phyloP scores from a whole-genome alignment of 2,888 invertebrate genomes.

The Andrena hattorfiana region DNA sequence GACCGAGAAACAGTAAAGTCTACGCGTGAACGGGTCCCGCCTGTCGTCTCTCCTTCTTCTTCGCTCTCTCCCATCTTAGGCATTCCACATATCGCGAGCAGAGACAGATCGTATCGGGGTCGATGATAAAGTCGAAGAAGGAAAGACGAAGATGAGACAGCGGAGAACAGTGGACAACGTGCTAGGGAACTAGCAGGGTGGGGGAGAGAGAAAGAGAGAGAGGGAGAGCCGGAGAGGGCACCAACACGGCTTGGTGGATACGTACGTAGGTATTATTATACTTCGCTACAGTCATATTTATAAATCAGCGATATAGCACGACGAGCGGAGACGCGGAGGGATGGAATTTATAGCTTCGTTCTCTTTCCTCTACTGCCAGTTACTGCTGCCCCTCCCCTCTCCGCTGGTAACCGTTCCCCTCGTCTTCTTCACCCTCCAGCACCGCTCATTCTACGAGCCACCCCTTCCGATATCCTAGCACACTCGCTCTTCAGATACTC shows the following conservation, averaged over 20 bases:
- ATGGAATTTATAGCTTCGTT: conserved; percentile 84
- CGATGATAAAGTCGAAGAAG: conserved; percentile 15
- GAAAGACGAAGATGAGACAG: conserved; percentile 18
- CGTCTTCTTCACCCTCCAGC: conserved; percentile 66
- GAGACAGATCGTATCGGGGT: conserved; percentile 9
- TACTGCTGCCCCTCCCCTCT: conserved; percentile 72
- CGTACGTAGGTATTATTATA: conserved; percentile 84
- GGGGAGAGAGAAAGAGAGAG: conserved; percentile 25
- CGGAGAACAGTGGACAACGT: conserved; percentile 19
- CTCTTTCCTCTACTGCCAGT: conserved; percentile 85
- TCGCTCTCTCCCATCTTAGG: neutral
- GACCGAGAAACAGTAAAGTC: conserved; percentile 3
- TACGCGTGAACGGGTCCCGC: neutral
- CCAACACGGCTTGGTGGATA: conserved; percentile 79
- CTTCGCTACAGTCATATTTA: conserved; percentile 86
- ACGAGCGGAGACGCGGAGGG: conserved; percentile 83
- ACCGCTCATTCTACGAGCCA: conserved; percentile 69
- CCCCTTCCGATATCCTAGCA: conserved; percentile 69
- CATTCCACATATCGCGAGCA: conserved; percentile 1
- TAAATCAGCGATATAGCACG: conserved; percentile 85
- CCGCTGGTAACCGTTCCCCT: conserved; percentile 68
- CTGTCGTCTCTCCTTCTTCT: neutral
- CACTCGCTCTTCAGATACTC: conserved; percentile 41
- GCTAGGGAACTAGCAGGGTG: conserved; percentile 14
- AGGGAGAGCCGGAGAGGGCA: conserved; percentile 38